Evolutionary conservation across 1,140 invertebrate genomes (phyloP), one percentile per base, ranked within the genome.

Genomic region (Onthophagus taurus): DNA sequence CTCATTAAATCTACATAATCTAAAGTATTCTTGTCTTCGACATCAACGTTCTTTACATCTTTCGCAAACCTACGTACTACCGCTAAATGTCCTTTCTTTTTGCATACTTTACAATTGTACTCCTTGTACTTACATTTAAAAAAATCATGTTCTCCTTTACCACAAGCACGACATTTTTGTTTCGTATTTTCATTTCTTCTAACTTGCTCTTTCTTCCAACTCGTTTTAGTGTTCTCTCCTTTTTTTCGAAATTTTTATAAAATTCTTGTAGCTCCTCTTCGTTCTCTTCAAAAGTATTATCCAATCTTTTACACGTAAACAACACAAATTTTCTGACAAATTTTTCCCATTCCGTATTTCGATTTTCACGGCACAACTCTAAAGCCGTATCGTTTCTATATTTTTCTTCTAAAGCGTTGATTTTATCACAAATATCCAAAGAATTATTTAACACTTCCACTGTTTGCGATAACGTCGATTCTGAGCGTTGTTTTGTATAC

Each of bases 291-390:
- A 86, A 87, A 18, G 80, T 78, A 57, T 78, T 74, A 57, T 88
- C 81, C 49, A 89, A 78, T 60, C 77, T 73, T 49, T 72, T 64
- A 63, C 80, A 85, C 49, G 79, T 81, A 52, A 78, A 71, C 51
- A 76, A 77, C 65, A 88, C 80, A n/a, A n/a, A n/a, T 69, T 83
- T 79, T 71, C 79, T 78, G 57, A 83, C 75, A 58, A 88, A 86
- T 47, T 72, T 69, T 48, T 80, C 71, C 78, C 80, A 85, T 59
- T 82, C 76, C 33, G 66, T 57, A 64, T 78, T 72, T 29, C 83
- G 70, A 37, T 67, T 62, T 49, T 70, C 70, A 61, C 74, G 65
- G 44, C 76, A 78, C 48, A 72, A 59, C 51, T 69, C 57, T 45
- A 81, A 57, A 37, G 70, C 63, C 34, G 52, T 55, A 49, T 78